These are phyloP conservation scores for Pelobates fuscus DNA, from an alignment of 2,113 vertebrate genomes.

Conservation along the genomic window DNA sequence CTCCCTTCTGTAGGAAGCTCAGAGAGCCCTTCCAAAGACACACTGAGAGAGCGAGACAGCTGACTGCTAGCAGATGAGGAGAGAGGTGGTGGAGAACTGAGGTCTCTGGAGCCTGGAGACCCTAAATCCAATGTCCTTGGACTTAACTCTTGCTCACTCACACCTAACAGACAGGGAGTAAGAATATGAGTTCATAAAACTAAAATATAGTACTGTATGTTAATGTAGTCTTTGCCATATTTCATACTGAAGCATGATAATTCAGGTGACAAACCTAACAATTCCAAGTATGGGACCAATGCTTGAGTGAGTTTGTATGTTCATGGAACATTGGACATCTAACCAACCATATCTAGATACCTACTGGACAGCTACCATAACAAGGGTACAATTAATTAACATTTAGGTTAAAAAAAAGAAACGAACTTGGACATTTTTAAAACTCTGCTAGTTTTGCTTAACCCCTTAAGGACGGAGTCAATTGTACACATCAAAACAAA, in stretches of 20 bases:
- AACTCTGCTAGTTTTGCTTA: no score
- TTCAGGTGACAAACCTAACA: not conserved
- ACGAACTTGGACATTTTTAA: no score
- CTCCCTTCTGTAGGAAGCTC: conserved; percentile 85
- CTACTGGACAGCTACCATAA: no score
- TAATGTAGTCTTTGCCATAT: no score
- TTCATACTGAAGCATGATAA: conserved; percentile 13
- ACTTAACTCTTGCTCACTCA: conserved; percentile 64
- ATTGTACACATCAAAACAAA: no score
- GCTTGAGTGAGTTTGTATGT: no score
- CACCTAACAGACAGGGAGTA: conserved; percentile 56
- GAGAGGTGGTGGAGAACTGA: conserved; percentile 69
- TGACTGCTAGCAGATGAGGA: conserved; percentile 68
- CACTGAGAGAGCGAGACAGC: conserved; percentile 69
- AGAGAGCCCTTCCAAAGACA: conserved; percentile 83
- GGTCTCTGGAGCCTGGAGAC: conserved; percentile 45
- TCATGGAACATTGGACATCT: no score
- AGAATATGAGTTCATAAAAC: conserved; percentile 7
- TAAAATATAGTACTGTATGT: no score
- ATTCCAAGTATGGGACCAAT: not conserved
- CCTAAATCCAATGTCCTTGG: conserved; percentile 52
- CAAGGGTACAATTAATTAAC: no score
- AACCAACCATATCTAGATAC: no score
- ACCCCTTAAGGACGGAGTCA: no score
- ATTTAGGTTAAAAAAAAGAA: no score